These are phyloP conservation scores for Coptotermes formosanus DNA, from an alignment of 1,140 invertebrate species.

Conservation along the genomic window DNA sequence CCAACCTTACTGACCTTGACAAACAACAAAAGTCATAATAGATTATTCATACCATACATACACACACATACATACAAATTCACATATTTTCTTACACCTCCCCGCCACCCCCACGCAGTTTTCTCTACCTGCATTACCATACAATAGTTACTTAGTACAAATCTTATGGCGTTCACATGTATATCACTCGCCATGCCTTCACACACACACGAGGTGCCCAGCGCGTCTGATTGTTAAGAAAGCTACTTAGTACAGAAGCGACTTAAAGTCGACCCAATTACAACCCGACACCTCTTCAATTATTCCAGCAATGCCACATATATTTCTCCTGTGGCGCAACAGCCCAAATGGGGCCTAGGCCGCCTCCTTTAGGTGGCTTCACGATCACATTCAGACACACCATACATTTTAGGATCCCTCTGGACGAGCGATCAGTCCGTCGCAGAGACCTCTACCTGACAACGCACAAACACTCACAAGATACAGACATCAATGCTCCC, in stretches of 20 bases:
- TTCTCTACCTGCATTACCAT: slow-evolving; percentile 20
- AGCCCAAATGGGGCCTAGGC: too few relatives aligned
- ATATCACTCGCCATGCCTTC: background rate
- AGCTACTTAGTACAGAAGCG: background rate
- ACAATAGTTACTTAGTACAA: slow-evolving; percentile 23
- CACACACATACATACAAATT: background rate
- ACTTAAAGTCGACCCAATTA: background rate
- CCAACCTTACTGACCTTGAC: slow-evolving; percentile 21
- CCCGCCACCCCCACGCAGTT: background rate
- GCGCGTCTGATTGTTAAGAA: background rate
- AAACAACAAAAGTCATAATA: slow-evolving; percentile 29
- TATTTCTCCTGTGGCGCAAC: too few relatives aligned
- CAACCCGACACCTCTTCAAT: background rate
- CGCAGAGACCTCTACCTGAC: too few relatives aligned
- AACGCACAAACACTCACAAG: too few relatives aligned
- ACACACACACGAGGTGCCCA: background rate
- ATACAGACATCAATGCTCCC: too few relatives aligned
- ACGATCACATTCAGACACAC: too few relatives aligned
- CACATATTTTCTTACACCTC: background rate
- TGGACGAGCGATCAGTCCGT: too few relatives aligned
- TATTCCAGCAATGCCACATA: background rate
- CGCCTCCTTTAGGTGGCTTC: too few relatives aligned
- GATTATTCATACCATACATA: slow-evolving; percentile 26
- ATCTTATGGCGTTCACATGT: background rate
- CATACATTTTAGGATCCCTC: too few relatives aligned